Percentiles rank a stretch among this genome's conserved stretches.
phyloP scores from a whole-genome alignment of 2,797 vertebrate genomes.

The Hyperoplus immaculatus region DNA sequence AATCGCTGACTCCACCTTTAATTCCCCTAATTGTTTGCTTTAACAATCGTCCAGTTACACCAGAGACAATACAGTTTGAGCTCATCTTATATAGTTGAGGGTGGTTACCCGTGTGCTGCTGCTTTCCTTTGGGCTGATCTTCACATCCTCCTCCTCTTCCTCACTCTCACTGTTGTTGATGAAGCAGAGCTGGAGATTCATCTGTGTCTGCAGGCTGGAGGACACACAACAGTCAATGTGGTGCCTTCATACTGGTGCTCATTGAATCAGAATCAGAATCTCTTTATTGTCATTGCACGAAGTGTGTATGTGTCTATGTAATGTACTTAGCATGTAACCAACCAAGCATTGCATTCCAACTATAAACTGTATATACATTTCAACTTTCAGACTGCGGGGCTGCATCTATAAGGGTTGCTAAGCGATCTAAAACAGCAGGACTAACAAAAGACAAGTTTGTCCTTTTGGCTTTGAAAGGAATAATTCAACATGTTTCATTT shows the following conservation, averaged over 20 bases:
- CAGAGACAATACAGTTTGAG: not conserved
- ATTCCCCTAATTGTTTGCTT: not conserved
- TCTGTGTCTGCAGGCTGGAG: slow-evolving; percentile 85
- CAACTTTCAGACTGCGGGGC: not conserved
- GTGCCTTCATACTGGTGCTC: not conserved
- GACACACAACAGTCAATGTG: not conserved
- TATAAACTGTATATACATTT: not conserved
- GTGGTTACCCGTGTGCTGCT: slow-evolving; percentile 43
- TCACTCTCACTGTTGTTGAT: slow-evolving; percentile 90
- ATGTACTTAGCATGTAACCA: not conserved
- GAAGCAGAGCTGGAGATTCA: slow-evolving; percentile 89
- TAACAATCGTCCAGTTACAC: not conserved
- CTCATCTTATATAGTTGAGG: not conserved
- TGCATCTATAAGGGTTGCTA: not conserved
- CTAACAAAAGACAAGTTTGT: not conserved
- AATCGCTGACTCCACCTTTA: no score
- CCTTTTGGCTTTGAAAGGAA: not conserved
- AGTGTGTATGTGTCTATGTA: not conserved
- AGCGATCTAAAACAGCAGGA: not conserved
- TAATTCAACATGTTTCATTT: no score
- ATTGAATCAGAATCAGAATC: no score
- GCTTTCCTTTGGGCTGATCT: slow-evolving; percentile 47
- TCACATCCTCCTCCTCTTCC: slow-evolving; percentile 75
- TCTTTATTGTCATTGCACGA: no score
- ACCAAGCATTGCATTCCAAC: not conserved